Evolutionary conservation across 2,113 vertebrate genomes (phyloP), one percentile per base, ranked within the genome.

Genomic region (Notarius quadriscutis): DNA sequence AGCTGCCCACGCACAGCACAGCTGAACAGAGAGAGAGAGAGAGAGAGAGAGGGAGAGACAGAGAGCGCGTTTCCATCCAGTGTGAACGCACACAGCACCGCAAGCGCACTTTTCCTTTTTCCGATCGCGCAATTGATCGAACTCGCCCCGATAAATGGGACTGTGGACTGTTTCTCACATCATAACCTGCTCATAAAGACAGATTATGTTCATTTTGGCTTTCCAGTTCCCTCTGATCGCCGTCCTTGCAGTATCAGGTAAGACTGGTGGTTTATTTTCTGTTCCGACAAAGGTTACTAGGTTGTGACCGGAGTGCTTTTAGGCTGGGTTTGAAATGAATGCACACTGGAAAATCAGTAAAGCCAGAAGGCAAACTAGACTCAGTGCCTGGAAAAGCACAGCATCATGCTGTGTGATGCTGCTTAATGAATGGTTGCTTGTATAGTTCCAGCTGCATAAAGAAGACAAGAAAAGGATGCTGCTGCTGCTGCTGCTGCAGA

Each of bases 91-190:
- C 18, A 58, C 30, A 41, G 83, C 79, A 84, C 50, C 50, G 79
- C 55, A 62, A 71, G 65, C 78, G 86, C 79, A 74, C 84, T 80
- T 84, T 34, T 62, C 58, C 65, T 74, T 81, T 67, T 41, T 83
- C 57, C 58, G 58, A 25, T 55, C 57, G 50, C n/a, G 53, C 81
- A n/a, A 69, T 60, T 60, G 84, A 85, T 75, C 18, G 41, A 7
- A 67, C 22, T 72, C 57, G 65, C 60, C 8, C 81, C 27, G 65
- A 85, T 88, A 60, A 83, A 90, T 90, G 89, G 87, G 71, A 85
- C 67, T 84, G 57, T 48, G 82, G 87, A 84, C 71, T 34, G 58
- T 81, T 87, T n/a, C 30, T 88, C n/a, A 69, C 15, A 30, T 8
- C 65, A 25, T 53, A 81, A 27, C 50, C 81, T 17, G 65, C 65